Conservation (phyloP, 1,140 invertebrate species). For the Trichomalopsis sarcophagae region DNA sequence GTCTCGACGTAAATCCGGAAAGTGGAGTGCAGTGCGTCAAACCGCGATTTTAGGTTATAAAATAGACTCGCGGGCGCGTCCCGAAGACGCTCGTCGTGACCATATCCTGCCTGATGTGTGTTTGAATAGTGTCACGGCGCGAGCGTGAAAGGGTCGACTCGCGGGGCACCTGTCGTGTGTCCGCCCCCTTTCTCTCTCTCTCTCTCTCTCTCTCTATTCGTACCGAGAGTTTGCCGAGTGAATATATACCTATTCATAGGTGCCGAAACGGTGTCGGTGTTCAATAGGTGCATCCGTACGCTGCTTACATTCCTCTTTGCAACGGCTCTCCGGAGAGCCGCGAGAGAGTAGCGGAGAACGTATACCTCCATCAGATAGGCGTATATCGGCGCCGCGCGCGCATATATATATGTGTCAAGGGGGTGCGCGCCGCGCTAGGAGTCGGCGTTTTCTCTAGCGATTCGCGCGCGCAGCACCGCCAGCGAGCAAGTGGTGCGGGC, state of each 20-base stretch:
- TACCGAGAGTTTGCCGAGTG: background rate
- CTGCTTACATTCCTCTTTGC: background rate
- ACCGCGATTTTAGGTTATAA: constrained; percentile 1
- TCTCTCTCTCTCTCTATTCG: background rate
- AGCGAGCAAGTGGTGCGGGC: background rate
- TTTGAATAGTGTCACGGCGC: background rate
- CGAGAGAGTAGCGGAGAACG: background rate
- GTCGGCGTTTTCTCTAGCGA: constrained; percentile 36
- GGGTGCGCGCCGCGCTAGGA: background rate
- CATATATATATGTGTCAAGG: constrained; percentile 37
- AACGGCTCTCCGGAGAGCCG: background rate
- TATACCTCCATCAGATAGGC: background rate
- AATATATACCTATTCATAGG: background rate
- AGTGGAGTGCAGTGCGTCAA: background rate
- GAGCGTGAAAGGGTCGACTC: background rate
- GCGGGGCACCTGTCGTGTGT: background rate
- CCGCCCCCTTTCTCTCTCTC: background rate
- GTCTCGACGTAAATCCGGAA: no score
- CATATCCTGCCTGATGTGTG: background rate
- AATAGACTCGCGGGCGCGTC: background rate
- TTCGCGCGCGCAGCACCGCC: constrained; percentile 10
- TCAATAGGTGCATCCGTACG: background rate
- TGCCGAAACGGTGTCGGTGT: background rate
- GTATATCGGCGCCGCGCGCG: background rate
- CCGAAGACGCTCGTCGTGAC: background rate